These are phyloP conservation scores for Cloeon dipterum DNA, from an alignment of 2,888 invertebrate genomes.

Conservation along the genomic window DNA sequence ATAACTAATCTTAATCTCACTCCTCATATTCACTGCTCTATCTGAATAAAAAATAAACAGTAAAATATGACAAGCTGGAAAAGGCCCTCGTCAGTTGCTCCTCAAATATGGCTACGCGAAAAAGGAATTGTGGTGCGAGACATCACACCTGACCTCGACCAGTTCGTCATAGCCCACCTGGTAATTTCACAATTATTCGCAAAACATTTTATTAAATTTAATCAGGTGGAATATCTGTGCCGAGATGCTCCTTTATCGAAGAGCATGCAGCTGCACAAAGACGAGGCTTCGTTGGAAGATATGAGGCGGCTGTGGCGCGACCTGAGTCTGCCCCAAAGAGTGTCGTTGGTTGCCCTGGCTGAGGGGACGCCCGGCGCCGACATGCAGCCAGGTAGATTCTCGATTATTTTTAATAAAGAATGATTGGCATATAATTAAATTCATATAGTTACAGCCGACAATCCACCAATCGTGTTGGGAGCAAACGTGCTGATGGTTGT, in stretches of 20 bases:
- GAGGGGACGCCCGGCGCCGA: constrained; percentile 1
- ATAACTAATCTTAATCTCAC: too few relatives aligned
- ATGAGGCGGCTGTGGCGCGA: background rate
- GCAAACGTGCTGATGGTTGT: too few relatives aligned
- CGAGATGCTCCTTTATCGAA: background rate
- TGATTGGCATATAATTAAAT: too few relatives aligned
- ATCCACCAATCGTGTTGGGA: too few relatives aligned
- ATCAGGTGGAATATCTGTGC: background rate
- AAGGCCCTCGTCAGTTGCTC: background rate
- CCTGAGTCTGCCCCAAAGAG: background rate
- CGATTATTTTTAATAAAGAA: too few relatives aligned
- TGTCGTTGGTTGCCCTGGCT: background rate
- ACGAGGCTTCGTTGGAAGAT: background rate
- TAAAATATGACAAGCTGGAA: too few relatives aligned
- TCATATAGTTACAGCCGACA: too few relatives aligned
- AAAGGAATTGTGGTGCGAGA: background rate
- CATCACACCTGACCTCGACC: background rate
- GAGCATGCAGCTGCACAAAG: background rate
- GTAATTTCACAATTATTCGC: too few relatives aligned
- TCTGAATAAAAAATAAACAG: too few relatives aligned
- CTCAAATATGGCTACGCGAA: background rate
- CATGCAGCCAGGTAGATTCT: background rate
- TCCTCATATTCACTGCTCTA: too few relatives aligned
- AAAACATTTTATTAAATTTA: background rate
- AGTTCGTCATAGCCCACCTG: background rate